These are phyloP conservation scores for Crypturellus tataupa DNA, from an alignment of 2,797 vertebrate genomes.

Conservation along the genomic window DNA sequence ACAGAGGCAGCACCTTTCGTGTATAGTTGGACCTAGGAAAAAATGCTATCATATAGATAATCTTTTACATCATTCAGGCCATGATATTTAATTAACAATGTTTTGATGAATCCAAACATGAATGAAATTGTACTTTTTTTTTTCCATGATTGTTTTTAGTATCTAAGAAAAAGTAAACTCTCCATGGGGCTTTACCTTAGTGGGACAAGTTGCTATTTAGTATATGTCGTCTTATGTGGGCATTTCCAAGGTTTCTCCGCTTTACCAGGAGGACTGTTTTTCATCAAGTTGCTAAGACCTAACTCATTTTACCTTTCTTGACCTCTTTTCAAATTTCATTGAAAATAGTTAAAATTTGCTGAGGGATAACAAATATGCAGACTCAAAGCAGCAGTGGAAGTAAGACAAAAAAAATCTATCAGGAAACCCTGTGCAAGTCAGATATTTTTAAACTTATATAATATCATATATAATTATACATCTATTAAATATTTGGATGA, in stretches of 20 bases:
- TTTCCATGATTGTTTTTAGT: not conserved
- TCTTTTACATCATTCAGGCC: fast-evolving
- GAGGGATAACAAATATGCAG: not conserved
- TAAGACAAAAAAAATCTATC: not conserved
- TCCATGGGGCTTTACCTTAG: not conserved
- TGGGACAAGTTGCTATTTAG: not conserved
- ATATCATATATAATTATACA: not conserved
- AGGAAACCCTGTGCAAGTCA: not conserved
- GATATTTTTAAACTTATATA: not conserved
- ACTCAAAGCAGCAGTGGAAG: not conserved
- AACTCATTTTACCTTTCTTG: not conserved
- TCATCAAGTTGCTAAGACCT: not conserved
- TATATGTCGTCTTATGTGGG: not conserved
- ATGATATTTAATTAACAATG: not conserved
- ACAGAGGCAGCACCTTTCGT: fast-evolving
- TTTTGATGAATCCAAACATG: not conserved
- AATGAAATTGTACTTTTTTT: not conserved
- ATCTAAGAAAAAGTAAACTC: not conserved
- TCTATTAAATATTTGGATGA: not conserved
- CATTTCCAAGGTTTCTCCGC: not conserved
- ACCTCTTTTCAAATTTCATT: not conserved
- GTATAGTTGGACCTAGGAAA: not conserved
- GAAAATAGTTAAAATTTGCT: not conserved
- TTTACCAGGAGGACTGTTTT: not conserved
- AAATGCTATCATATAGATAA: not conserved